Evolutionary conservation across 2,113 vertebrate species (phyloP).

Genomic region (Onychostruthus taczanowskii): DNA sequence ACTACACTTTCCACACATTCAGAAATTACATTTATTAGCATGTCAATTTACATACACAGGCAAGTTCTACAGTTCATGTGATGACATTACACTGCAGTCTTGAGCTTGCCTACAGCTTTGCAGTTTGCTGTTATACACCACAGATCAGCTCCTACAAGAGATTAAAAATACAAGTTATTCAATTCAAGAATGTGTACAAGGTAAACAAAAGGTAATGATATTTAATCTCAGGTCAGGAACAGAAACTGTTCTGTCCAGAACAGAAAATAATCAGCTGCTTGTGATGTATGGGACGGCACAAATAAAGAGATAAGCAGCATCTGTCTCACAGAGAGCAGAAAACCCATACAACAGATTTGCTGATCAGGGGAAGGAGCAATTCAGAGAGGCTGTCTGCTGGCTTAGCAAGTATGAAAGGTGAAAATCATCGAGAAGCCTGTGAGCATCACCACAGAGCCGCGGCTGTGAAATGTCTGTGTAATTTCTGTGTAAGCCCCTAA

Average conservation of each 20-base stretch:
- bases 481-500: accelerated
- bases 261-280: neutral
- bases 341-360: accelerated
- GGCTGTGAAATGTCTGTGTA: neutral
- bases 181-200: neutral
- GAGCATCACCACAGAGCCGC: neutral
- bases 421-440: neutral
- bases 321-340: accelerated
- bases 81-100: neutral
- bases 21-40: slow-evolving; percentile 66
- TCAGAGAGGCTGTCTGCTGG: neutral
- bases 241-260: neutral
- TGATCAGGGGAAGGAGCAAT: too few species aligned
- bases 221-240: neutral
- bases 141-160: slow-evolving; percentile 43
- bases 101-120: neutral
- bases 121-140: neutral
- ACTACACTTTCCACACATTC: neutral
- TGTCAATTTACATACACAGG: neutral
- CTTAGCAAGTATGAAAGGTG: neutral
- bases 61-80: neutral
- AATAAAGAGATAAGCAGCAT: neutral
- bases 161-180: neutral
- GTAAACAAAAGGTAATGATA: neutral
- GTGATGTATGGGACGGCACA: accelerated